phyloP scores from a whole-genome alignment of 1,140 invertebrate species.

The Dendroctonus ponderosae region DNA sequence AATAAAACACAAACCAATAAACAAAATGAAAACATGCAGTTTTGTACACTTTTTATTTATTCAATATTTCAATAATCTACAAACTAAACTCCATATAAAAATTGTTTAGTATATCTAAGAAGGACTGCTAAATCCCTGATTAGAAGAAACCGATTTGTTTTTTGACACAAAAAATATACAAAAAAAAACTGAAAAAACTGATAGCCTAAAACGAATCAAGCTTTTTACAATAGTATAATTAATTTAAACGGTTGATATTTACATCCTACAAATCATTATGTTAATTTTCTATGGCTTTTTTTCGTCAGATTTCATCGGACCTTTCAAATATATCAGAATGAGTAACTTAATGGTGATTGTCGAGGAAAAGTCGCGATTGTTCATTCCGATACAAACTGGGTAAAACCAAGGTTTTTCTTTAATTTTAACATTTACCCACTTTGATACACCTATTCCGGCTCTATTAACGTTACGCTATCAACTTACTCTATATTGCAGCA shows the following conservation, averaged over 20 bases:
- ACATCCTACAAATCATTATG: background rate
- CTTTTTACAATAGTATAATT: no score
- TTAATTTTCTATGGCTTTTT: background rate
- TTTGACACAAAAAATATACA: background rate
- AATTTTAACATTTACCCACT: no score
- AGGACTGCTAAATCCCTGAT: background rate
- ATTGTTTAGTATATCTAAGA: conserved; percentile 20
- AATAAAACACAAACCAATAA: background rate
- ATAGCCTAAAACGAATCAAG: no score
- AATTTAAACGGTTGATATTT: background rate
- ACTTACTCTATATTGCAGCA: conserved; percentile 14
- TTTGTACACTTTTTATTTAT: conserved; percentile 4
- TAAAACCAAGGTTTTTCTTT: no score
- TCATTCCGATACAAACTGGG: no score
- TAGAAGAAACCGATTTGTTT: background rate
- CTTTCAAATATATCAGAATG: no score
- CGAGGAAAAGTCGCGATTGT: no score
- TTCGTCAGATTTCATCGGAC: no score
- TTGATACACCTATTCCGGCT: no score
- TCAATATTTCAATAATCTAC: conserved; percentile 26
- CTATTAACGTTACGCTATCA: no score
- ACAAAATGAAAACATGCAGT: background rate
- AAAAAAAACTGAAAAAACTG: background rate
- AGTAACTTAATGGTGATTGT: no score
- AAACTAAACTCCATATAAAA: conserved; percentile 29